Conservation (phyloP, 2,888 invertebrate genomes). For the Pomacea canaliculata region DNA sequence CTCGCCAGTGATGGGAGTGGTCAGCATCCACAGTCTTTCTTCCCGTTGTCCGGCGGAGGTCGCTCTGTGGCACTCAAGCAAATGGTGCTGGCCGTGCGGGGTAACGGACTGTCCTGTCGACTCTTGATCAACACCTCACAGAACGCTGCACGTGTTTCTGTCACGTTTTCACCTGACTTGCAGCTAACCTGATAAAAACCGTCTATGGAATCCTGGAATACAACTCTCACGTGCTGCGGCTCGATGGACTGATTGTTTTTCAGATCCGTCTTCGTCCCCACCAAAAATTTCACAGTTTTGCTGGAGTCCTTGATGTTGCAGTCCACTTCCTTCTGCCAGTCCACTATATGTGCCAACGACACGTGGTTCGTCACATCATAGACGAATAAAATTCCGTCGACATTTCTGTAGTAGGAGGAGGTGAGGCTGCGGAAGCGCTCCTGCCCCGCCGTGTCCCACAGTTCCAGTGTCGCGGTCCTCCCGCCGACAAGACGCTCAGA, state of each 20-base stretch:
- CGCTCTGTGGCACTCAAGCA: no score
- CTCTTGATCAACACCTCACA: neutral
- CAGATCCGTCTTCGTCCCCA: neutral
- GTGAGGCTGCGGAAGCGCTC: neutral
- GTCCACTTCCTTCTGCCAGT: neutral
- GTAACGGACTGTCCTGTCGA: neutral
- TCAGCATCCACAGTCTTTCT: no score
- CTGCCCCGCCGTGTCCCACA: slow-evolving; percentile 1
- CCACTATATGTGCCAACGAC: neutral
- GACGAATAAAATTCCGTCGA: neutral
- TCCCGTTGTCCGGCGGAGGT: no score
- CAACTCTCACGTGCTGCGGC: slow-evolving; percentile 35
- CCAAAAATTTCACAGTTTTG: neutral
- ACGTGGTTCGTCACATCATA: neutral
- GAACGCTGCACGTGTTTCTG: neutral
- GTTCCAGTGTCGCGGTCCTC: no score
- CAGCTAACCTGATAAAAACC: slow-evolving; percentile 39
- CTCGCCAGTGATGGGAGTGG: no score
- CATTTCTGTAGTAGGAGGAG: neutral
- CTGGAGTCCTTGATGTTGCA: neutral
- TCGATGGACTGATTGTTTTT: slow-evolving; percentile 36
- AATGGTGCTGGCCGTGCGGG: no score
- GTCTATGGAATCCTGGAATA: slow-evolving; percentile 40
- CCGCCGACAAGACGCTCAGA: no score
- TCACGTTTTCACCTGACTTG: slow-evolving; percentile 41